phyloP scores from a whole-genome alignment of 2,888 invertebrate species.

The Desoria tigrina region DNA sequence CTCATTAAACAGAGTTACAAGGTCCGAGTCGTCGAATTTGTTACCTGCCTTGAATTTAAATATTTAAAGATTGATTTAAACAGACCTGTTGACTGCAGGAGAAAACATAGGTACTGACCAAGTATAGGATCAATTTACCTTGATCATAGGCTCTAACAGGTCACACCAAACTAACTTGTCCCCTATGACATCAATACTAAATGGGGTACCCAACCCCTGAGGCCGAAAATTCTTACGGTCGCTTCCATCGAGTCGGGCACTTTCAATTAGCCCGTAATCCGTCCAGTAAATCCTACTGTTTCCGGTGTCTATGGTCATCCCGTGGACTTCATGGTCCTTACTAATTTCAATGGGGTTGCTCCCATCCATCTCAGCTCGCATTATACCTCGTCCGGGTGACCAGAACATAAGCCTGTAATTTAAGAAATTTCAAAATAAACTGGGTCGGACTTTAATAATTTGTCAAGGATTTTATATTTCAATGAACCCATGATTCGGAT shows the following conservation, averaged over 20 bases:
- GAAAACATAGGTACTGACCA: no score
- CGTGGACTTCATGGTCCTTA: conserved; percentile 76
- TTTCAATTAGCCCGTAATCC: conserved; percentile 73
- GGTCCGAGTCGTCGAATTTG: conserved; percentile 72
- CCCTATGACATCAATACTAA: conserved; percentile 82
- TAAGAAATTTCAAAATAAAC: no score
- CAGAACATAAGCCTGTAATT: conserved; percentile 83
- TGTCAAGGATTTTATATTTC: no score
- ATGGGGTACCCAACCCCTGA: conserved; percentile 71
- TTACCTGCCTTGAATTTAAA: conserved; percentile 73
- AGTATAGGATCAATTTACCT: no score
- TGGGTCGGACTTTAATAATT: no score
- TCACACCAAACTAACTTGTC: conserved; percentile 89
- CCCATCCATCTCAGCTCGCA: conserved; percentile 84
- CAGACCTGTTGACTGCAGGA: no score
- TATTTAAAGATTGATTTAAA: no score
- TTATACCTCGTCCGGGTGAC: conserved; percentile 92
- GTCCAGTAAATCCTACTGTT: conserved; percentile 83
- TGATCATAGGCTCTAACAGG: conserved; percentile 79
- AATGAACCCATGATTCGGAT: conserved; percentile 71
- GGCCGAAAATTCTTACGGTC: conserved; percentile 64
- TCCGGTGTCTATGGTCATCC: conserved; percentile 78
- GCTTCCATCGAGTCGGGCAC: conserved; percentile 71
- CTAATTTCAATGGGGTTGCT: conserved; percentile 65
- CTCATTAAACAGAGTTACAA: conserved; percentile 62